Percentiles rank a stretch among this genome's conserved stretches.
phyloP scores from a whole-genome alignment of 2,888 invertebrate species.

The Drosophila anomelani region DNA sequence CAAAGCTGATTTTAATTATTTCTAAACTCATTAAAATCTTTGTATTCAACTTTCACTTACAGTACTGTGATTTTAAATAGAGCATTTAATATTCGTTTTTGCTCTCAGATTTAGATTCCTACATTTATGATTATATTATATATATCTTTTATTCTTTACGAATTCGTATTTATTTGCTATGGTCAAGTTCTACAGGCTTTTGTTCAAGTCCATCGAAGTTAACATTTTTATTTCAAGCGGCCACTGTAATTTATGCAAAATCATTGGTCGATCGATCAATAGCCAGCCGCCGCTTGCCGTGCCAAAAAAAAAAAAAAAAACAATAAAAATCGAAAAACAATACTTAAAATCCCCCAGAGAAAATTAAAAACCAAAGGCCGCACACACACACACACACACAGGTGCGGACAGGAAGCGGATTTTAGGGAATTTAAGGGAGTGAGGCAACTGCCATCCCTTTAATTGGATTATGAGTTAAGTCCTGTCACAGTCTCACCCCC shows the following conservation, averaged over 20 bases:
- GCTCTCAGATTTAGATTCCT: background rate
- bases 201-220: conserved; percentile 57
- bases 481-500: conserved; percentile 68
- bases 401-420: conserved; percentile 73
- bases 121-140: background rate
- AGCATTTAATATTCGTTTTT: background rate
- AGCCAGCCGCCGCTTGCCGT: conserved; percentile 44
- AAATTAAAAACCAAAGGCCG: conserved; percentile 55
- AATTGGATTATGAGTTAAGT: conserved; percentile 77
- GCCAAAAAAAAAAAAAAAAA: conserved; percentile 55
- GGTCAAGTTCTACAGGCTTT: conserved; percentile 64
- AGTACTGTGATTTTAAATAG: background rate
- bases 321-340: conserved; percentile 21
- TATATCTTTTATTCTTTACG: conserved; percentile 10
- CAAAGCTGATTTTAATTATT: background rate
- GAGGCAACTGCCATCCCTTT: conserved; percentile 63
- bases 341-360: conserved; percentile 20
- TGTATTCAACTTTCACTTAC: background rate
- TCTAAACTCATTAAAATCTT: no score
- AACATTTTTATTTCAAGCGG: conserved; percentile 51
- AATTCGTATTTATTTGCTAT: conserved; percentile 55
- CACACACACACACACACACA: conserved; percentile 51
- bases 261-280: conserved; percentile 78
- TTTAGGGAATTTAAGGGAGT: conserved; percentile 18
- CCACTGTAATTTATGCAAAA: conserved; percentile 76